Percentiles rank a stretch among this genome's conserved stretches.
phyloP scores from a whole-genome alignment of 2,888 invertebrate species.

The Leptinotarsa rubiginosa region DNA sequence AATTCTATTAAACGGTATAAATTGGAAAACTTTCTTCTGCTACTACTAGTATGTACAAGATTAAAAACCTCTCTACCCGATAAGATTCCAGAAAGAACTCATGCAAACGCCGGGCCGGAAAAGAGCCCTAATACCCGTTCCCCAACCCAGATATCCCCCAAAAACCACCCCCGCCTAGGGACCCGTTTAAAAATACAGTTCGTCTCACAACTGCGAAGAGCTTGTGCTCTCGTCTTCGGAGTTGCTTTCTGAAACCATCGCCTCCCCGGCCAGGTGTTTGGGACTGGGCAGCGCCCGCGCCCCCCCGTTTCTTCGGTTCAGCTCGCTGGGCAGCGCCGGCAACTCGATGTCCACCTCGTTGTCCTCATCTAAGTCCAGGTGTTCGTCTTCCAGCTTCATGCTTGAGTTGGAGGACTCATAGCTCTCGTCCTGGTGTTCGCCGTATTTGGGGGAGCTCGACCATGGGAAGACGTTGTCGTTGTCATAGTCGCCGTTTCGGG shows the following conservation, averaged over 20 bases:
- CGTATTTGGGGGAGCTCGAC: constrained; percentile 41
- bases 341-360: constrained; percentile 56
- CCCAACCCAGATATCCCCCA: neutral
- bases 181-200: constrained; percentile 38
- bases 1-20: no score
- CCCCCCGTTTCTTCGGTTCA: constrained; percentile 57
- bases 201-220: constrained; percentile 66
- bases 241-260: constrained; percentile 75
- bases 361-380: constrained; percentile 54
- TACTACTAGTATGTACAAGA: no score
- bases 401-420: constrained; percentile 44
- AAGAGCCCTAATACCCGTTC: neutral
- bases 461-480: constrained; percentile 50
- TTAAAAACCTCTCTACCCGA: no score
- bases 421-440: constrained; percentile 38
- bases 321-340: constrained; percentile 64
- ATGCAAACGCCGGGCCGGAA: neutral
- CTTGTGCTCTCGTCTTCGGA: constrained; percentile 72
- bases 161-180: neutral
- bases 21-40: no score
- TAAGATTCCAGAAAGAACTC: no score
- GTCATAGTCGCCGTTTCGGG: constrained; percentile 48
- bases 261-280: constrained; percentile 77
- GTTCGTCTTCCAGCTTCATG: constrained; percentile 44
- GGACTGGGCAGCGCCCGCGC: constrained; percentile 65